These are phyloP conservation scores for Caloenas nicobarica DNA, from an alignment of 2,113 vertebrate species.

Conservation along the genomic window DNA sequence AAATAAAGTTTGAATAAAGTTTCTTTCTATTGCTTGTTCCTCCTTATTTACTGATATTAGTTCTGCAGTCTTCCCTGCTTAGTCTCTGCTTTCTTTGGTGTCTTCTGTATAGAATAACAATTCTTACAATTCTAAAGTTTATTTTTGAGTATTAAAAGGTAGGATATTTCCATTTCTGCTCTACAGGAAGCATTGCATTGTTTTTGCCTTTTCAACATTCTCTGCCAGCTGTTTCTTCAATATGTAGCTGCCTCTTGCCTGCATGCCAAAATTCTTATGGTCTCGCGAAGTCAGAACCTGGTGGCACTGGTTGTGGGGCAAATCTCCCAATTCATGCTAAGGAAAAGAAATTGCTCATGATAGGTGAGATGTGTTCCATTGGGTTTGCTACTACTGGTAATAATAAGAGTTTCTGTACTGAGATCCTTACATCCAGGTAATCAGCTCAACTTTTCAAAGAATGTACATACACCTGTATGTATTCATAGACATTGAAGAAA, in stretches of 20 bases:
- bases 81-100: neutral
- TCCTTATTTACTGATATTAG: neutral
- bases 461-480: neutral
- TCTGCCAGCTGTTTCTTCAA: conserved; percentile 17
- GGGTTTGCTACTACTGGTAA: neutral
- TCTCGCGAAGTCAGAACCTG: neutral
- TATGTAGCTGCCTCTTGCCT: neutral
- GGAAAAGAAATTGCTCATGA: conserved; percentile 15
- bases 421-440: neutral
- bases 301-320: neutral
- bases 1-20: neutral
- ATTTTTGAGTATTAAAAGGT: neutral
- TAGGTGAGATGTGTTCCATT: neutral
- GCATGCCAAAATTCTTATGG: neutral
- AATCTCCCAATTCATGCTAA: conserved; percentile 13
- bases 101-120: neutral
- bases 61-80: neutral
- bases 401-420: neutral
- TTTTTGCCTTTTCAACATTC: conserved; percentile 1
- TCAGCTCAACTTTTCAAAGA: neutral
- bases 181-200: neutral
- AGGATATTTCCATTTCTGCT: neutral
- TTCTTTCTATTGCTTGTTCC: neutral
- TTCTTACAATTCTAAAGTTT: neutral
- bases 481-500: neutral